Evolutionary conservation across 2,888 invertebrate genomes (phyloP).

Genomic region (Drosophila borborema): DNA sequence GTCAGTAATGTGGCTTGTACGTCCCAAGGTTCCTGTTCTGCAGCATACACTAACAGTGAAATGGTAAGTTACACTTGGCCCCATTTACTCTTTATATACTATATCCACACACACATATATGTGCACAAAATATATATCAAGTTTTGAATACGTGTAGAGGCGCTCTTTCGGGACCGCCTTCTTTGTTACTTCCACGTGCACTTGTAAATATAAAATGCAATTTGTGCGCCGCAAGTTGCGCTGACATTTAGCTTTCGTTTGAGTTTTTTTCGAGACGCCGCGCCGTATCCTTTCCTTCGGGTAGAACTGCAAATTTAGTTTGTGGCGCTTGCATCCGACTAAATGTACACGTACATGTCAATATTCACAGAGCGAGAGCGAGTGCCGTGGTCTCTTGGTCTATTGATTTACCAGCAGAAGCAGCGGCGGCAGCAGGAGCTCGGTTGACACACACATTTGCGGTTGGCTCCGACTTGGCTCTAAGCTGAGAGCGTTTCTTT

Average conservation of each 20-base stretch:
- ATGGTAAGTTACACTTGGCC: constrained; percentile 51
- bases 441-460: constrained; percentile 2
- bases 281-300: not conserved
- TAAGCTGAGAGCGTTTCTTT: not conserved
- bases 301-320: not conserved
- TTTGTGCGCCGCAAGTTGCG: constrained; percentile 40
- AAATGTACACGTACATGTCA: constrained; percentile 2
- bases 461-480: not conserved
- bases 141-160: constrained; percentile 12
- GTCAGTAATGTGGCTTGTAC: constrained; percentile 31
- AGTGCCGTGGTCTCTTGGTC: constrained; percentile 3
- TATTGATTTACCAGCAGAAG: constrained; percentile 9
- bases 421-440: not conserved
- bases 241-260: constrained; percentile 40
- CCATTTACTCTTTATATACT: constrained; percentile 18
- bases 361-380: not conserved
- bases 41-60: constrained; percentile 35
- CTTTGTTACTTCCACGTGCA: constrained; percentile 50
- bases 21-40: constrained; percentile 47
- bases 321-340: constrained; percentile 3
- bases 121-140: constrained; percentile 6
- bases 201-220: constrained; percentile 60
- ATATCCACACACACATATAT: not conserved
- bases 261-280: constrained; percentile 3
- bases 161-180: constrained; percentile 13